Evolutionary conservation across 1,140 invertebrate genomes (phyloP).

Genomic region (Calliphora vicina): DNA sequence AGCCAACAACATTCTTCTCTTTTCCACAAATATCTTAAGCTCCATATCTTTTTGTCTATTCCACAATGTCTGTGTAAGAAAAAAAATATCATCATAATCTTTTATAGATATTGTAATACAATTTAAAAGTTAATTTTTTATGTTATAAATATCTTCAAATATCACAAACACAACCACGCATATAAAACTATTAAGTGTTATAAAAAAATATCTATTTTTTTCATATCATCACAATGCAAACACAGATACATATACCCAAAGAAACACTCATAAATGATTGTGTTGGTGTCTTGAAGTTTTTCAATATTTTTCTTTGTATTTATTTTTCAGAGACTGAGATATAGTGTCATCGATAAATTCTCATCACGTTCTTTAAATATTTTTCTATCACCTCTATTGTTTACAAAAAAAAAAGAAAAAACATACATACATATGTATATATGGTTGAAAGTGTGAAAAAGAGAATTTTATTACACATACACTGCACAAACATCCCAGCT

Average conservation of each 20-base stretch:
- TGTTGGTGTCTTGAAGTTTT: background rate
- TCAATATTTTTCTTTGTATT: background rate
- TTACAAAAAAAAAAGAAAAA: background rate
- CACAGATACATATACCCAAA: background rate
- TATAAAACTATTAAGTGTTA: background rate
- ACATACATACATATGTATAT: too few species aligned
- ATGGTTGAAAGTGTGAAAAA: background rate
- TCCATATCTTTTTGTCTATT: background rate
- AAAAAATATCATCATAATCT: slow-evolving; percentile 1
- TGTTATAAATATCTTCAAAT: background rate
- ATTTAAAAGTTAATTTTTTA: slow-evolving; percentile 14
- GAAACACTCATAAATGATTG: background rate
- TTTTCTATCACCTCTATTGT: slow-evolving; percentile 31
- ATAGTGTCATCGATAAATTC: slow-evolving; percentile 26
- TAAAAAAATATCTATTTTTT: background rate
- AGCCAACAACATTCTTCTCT: too few species aligned
- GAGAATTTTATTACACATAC: too few species aligned
- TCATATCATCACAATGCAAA: background rate
- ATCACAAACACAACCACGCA: background rate
- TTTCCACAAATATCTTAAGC: too few species aligned
- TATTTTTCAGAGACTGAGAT: background rate
- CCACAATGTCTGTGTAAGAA: background rate
- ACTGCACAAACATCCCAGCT: too few species aligned
- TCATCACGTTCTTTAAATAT: slow-evolving; percentile 29
- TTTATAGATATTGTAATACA: slow-evolving; percentile 6